Evolutionary conservation across 2,888 invertebrate species (phyloP), one percentile per base, ranked within the genome.

Genomic region (Thymelicus sylvestris): DNA sequence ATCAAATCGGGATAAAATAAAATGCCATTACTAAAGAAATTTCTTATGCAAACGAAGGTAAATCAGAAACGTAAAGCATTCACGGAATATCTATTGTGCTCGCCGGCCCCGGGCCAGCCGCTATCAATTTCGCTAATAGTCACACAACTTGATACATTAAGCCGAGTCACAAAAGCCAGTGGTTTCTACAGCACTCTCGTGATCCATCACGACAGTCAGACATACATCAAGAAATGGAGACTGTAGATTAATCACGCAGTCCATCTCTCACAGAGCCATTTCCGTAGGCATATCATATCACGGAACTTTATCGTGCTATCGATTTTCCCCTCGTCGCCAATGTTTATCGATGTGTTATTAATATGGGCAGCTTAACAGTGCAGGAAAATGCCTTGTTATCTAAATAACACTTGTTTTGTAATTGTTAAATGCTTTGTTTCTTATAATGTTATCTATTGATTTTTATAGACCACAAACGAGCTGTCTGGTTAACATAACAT

Each of bases 171-270:
- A 55, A 65, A 65, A 52, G 64, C 38, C 64, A 31, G 0, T 50
- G 39, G 52, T 24, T 55, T 24, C 55, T 8, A 19, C 39, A n/a
- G n/a, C 44, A 57, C 65, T 52, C 41, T 47, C 57, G 47, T 31
- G 24, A 66, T 66, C 57, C 66, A 66, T 66, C 66, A 66, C 66
- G 52, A 31, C 44, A 13, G 24, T n/a, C 47, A 24, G 44, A 24
- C 47, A 52, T 66, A 47, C 57, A 66, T 57, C 57, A 57, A 19
- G 44, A 66, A 59, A 57, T 57, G 41, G 57, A 47, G 24, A 47
- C 66, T 57, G 24, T 3, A 66, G 44, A 66, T 66, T 66, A 66
- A 66, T 66, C 57, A 59, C 44, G 24, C 57, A 66, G 57, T 41
- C 41, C 39, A 65, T 41, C 13, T 41, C 38, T 2, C 39, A 15